Base-by-base conservation (phyloP, 2,888 invertebrate genomes). In the Trisateles emortualis region DNA sequence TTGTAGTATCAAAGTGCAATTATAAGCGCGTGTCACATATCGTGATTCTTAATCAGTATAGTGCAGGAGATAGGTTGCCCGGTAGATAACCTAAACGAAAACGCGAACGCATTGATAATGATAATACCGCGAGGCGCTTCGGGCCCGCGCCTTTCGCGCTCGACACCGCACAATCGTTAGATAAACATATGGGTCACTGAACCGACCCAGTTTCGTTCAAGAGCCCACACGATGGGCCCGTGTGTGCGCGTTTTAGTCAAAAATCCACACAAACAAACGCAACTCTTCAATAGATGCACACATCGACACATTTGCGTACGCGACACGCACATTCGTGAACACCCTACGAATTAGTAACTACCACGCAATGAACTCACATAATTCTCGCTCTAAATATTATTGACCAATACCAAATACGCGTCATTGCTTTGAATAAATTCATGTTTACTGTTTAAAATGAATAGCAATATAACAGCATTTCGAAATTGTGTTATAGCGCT, bases 181-280 rank as follows among this genome's bases (percentile, higher is more conserved):
- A 92, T 91, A 92, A 92, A 92, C 92, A 92, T 88, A 91, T 92
- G 81, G 92, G 92, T 90, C 91, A 88, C 83, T 92, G 92, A 92
- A 92, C 92, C 90, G 92, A 91, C 92, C 92, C 76, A 92, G 88
- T 89, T 92, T 87, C 78, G 65, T 76, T 74, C 53, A 75, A 80
- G 76, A 81, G 74, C 74, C 71, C 72, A 76, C 76, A 78, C 83
- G 72, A 76, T 65, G 66, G 63, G 71, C 66, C 68, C 68, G 83
- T 84, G 85, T 84, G 85, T 83, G 84, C 76, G 84, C 63, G 81
- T 79, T 86, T 88, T 84, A 78, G 79, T 82, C 79, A 87, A 89
- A 90, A 89, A 86, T 69, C 60, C 69, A 76, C 78, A 71, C 73
- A 52, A 73, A 78, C 69, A 59, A 70, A 74, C 70, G 69, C 74